A percentile compares a stretch with the other conserved stretches of the same genome.
These are phyloP conservation scores for Herminia tarsipennalis DNA, from an alignment of 2,888 invertebrate genomes.

Conservation along the genomic window DNA sequence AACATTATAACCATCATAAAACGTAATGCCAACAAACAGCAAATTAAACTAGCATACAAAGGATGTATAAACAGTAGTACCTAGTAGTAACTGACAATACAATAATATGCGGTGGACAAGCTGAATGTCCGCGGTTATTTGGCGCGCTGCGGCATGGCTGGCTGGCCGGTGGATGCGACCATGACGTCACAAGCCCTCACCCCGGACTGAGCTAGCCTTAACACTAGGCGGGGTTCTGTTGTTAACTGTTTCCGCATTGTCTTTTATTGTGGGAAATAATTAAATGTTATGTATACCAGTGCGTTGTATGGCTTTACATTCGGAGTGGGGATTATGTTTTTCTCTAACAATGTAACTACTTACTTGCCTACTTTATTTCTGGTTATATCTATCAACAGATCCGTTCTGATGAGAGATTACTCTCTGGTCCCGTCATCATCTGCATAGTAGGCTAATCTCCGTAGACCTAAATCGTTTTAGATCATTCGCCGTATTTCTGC, in stretches of 20 bases:
- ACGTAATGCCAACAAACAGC: no score
- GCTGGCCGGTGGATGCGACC: conserved; percentile 57
- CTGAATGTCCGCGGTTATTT: conserved; percentile 51
- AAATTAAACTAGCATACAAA: no score
- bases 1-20: no score
- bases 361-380: no score
- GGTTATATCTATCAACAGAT: no score
- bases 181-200: conserved; percentile 65
- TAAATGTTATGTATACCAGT: background rate
- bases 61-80: conserved; percentile 21
- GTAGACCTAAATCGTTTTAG: no score
- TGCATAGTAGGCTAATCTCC: no score
- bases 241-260: conserved; percentile 26
- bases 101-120: conserved; percentile 53
- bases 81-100: conserved; percentile 41
- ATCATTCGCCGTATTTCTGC: no score
- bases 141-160: conserved; percentile 65
- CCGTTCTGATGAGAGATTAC: no score
- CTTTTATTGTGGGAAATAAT: conserved; percentile 18
- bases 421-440: no score
- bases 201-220: conserved; percentile 32
- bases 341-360: no score
- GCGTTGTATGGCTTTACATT: background rate
- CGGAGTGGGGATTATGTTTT: no score
- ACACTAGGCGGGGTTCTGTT: conserved; percentile 24